phyloP scores from a whole-genome alignment of 2,797 vertebrate species.

The Uromys caudimaculatus region DNA sequence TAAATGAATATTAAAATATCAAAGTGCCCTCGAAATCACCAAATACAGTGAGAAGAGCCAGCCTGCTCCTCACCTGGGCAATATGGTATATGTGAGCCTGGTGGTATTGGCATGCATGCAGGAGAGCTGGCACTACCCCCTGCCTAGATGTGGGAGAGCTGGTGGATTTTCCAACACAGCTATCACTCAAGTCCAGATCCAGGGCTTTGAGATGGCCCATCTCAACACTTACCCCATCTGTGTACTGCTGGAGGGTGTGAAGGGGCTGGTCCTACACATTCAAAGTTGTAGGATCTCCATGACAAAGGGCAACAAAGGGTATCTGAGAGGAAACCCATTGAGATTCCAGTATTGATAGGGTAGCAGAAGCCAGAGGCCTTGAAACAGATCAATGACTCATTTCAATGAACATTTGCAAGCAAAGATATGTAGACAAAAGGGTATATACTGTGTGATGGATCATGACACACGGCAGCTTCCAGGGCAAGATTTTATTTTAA shows the following conservation, averaged over 20 bases:
- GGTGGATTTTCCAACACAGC: background rate
- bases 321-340: background rate
- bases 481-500: background rate
- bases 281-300: background rate
- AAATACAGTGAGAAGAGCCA: background rate
- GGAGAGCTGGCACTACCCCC: background rate
- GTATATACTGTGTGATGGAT: background rate
- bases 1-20: conserved; percentile 24
- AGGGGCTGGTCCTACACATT: background rate
- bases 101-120: background rate
- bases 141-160: background rate
- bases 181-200: background rate
- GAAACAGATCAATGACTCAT: background rate
- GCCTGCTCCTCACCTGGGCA: background rate
- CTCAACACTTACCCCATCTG: background rate
- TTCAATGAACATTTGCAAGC: background rate
- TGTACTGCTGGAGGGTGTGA: background rate
- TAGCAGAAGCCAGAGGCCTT: background rate
- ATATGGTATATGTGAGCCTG: background rate
- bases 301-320: background rate
- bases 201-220: background rate
- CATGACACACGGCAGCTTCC: background rate
- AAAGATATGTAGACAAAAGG: background rate
- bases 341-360: background rate
- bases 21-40: background rate